Base-by-base conservation (phyloP, 2,113 vertebrate genomes). In the Anthoscopus minutus region DNA sequence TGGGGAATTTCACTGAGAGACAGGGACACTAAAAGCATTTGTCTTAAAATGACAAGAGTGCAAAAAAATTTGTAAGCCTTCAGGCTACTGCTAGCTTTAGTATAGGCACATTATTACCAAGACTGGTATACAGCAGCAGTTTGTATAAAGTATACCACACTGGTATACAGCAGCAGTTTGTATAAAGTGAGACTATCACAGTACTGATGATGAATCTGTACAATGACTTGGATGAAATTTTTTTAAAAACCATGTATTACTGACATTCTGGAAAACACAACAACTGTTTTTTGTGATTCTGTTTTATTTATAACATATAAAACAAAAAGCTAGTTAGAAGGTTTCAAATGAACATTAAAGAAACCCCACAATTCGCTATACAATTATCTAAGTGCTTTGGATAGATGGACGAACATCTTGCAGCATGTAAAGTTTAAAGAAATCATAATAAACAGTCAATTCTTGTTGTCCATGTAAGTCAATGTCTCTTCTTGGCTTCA, bases 61-160 rank as follows among this genome's bases (percentile, higher is more conserved):
- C 27, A 70, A 60, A 69, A 7, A 30, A n/a, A 69, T 24, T 27
- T 47, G 0, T 35, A 87, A 74, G 9, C 57, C 7, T 58, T 45
- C 2, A 37, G 31, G 33, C 31, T 61, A 78, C 0, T 0, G 0
- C 54, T 64, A 61, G 33, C 23, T 78, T 77, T 91, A 80, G 44
- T 66, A 15, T 8, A 72, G 70, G 33, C 22, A 47, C 0, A 4
- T 69, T 33, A 85, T 47, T 61, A 30, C 28, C 15, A 72, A 13
- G 12, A 64, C 9, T 2, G 0, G 14, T 38, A 40, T 28, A 58
- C 2, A 53, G 78, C 31, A 72, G 57, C 53, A 60, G 27, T 40
- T 30, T 30, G 18, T 40, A n/a, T n/a, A n/a, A n/a, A n/a, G n/a
- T n/a, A n/a, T n/a, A n/a, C n/a, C n/a, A 62, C 28, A 67, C 14